Percentiles rank a stretch among this genome's conserved stretches.
Evolutionary conservation across 2,888 invertebrate genomes (phyloP).

Genomic region (Pandemis cinnamomeana): DNA sequence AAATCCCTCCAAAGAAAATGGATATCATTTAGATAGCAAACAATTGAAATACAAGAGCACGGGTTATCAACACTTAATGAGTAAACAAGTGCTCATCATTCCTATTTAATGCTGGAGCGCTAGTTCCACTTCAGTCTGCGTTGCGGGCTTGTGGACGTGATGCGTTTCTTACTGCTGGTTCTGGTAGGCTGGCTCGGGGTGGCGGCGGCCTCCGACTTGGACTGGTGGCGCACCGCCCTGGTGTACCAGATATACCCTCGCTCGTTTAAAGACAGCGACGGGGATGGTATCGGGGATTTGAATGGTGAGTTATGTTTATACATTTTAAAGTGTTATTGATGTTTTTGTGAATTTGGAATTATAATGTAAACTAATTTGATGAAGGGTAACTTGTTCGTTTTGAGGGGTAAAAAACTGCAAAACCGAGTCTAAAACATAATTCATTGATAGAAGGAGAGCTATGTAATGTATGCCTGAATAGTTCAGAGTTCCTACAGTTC

Average conservation of each 20-base stretch:
- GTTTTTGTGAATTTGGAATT: no score
- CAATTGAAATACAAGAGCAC: conserved; percentile 1
- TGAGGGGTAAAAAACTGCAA: no score
- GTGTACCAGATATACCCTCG: conserved; percentile 91
- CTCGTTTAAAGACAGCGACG: conserved; percentile 89
- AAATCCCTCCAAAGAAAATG: no score
- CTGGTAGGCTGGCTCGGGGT: conserved; percentile 42
- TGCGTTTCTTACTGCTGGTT: conserved; percentile 42
- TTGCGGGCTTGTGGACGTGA: conserved; percentile 9
- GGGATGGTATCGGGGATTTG: conserved; percentile 91
- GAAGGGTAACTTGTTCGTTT: no score
- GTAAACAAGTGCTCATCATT: conserved; percentile 27
- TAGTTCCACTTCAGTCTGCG: conserved; percentile 13
- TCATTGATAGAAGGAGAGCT: no score
- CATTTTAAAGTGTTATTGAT: no score
- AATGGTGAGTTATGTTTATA: conserved; percentile 78
- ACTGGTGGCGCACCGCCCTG: conserved; percentile 91
- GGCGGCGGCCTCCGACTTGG: conserved; percentile 52
- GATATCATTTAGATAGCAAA: not conserved
- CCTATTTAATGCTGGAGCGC: conserved; percentile 13
- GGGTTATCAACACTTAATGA: conserved; percentile 2
- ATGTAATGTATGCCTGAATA: no score
- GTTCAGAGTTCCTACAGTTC: no score
- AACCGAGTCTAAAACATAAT: no score
- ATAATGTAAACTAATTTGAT: no score